phyloP scores from a whole-genome alignment of 2,888 invertebrate species.

The Drosophila prostipennis region DNA sequence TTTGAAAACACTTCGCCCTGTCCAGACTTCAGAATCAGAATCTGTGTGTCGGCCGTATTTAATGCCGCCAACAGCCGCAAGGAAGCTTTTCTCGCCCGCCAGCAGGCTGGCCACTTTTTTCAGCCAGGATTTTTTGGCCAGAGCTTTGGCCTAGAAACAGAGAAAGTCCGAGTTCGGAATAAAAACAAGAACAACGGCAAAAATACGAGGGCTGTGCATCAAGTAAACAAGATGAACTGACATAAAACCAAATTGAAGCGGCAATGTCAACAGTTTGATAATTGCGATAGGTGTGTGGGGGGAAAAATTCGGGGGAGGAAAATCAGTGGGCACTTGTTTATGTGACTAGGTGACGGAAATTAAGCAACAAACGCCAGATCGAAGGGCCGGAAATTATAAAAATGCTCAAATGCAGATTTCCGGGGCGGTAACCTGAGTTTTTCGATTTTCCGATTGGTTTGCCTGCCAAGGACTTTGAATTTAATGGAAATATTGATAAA shows the following conservation, averaged over 20 bases:
- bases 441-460: conserved; percentile 15
- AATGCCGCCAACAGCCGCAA: conserved; percentile 75
- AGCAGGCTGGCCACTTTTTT: conserved; percentile 5
- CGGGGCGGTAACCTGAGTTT: conserved; percentile 36
- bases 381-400: conserved; percentile 68
- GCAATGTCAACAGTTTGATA: conserved; percentile 66
- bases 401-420: conserved; percentile 65
- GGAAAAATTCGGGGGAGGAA: neutral
- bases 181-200: conserved; percentile 15
- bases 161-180: conserved; percentile 50
- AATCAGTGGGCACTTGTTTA: conserved; percentile 22
- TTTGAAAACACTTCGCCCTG: conserved; percentile 74
- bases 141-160: conserved; percentile 78
- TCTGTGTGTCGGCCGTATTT: conserved; percentile 67
- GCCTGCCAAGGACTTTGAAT: conserved; percentile 14
- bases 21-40: conserved; percentile 24
- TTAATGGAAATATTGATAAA: conserved; percentile 17
- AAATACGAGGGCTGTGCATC: conserved; percentile 44
- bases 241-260: conserved; percentile 64
- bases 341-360: conserved; percentile 42
- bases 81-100: conserved; percentile 50
- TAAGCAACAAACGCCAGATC: conserved; percentile 38
- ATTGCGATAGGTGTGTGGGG: conserved; percentile 48
- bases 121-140: conserved; percentile 24
- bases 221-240: conserved; percentile 70